Evolutionary conservation across 2,888 invertebrate species (phyloP).

Genomic region (Scaeva pyrastri): DNA sequence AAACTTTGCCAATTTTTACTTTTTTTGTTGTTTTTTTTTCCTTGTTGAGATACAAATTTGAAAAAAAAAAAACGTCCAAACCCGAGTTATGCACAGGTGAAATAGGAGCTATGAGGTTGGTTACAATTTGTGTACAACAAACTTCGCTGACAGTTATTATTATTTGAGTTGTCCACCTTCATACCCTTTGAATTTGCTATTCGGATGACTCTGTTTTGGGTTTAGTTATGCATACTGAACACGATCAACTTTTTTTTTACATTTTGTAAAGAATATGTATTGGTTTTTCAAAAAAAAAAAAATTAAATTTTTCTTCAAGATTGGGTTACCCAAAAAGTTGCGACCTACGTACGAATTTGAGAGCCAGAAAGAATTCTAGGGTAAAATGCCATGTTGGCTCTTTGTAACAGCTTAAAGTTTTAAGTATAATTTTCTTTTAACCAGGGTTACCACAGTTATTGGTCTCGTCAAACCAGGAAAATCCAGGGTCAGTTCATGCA

Average conservation of each 20-base stretch:
- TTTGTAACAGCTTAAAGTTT: too few relatives aligned
- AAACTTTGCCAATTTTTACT: constrained; percentile 74
- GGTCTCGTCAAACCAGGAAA: too few relatives aligned
- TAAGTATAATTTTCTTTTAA: too few relatives aligned
- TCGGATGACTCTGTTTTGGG: constrained; percentile 16
- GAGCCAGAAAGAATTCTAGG: too few relatives aligned
- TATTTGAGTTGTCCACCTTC: constrained; percentile 60
- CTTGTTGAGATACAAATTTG: constrained; percentile 45
- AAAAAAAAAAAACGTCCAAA: constrained; percentile 7
- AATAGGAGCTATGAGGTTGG: constrained; percentile 22
- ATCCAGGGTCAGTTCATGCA: too few relatives aligned
- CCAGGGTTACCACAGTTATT: too few relatives aligned
- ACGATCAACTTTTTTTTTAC: constrained; percentile 33
- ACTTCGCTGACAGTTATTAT: constrained; percentile 71
- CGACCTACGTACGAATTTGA: too few relatives aligned
- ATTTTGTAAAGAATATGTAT: background rate
- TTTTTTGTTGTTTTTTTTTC: background rate
- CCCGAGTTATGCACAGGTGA: constrained; percentile 50
- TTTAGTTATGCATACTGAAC: constrained; percentile 46
- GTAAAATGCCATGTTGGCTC: too few relatives aligned
- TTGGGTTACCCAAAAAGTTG: too few relatives aligned
- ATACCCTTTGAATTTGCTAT: background rate
- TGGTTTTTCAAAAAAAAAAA: background rate
- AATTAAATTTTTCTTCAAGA: too few relatives aligned
- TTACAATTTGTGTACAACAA: constrained; percentile 66